phyloP scores from a whole-genome alignment of 2,888 invertebrate species.

The Empis livida region DNA sequence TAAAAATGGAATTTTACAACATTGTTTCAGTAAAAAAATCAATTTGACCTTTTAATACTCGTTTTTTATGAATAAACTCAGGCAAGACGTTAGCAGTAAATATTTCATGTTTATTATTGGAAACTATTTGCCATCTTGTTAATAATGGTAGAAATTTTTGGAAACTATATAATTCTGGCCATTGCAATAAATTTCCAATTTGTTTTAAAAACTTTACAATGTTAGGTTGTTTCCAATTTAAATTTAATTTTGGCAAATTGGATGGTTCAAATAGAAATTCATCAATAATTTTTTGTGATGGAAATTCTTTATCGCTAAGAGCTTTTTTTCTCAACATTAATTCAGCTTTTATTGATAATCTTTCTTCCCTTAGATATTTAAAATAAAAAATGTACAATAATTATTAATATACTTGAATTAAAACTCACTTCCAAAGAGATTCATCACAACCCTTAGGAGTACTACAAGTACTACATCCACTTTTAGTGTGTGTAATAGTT shows the following conservation, averaged over 20 bases:
- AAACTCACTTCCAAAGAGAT: slow-evolving; percentile 44
- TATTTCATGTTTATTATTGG: not conserved
- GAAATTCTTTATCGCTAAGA: slow-evolving; percentile 48
- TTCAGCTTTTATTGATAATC: slow-evolving; percentile 53
- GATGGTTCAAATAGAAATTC: slow-evolving; percentile 53
- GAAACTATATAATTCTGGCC: slow-evolving; percentile 64
- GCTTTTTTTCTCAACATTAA: slow-evolving; percentile 54
- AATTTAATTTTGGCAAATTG: slow-evolving; percentile 40
- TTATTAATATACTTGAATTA: not conserved
- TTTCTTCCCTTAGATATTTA: slow-evolving; percentile 42
- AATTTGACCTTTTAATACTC: slow-evolving; percentile 39
- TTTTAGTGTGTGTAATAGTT: slow-evolving; percentile 43
- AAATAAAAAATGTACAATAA: slow-evolving; percentile 1
- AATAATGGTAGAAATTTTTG: slow-evolving; percentile 64
- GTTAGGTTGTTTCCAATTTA: slow-evolving; percentile 53
- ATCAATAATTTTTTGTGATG: slow-evolving; percentile 56
- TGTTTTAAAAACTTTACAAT: slow-evolving; percentile 55
- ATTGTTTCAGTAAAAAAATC: not conserved
- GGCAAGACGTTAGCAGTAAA: slow-evolving; percentile 34
- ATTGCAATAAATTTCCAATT: slow-evolving; percentile 50
- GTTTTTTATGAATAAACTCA: slow-evolving; percentile 42
- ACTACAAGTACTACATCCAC: slow-evolving; percentile 52
- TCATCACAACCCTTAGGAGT: slow-evolving; percentile 48
- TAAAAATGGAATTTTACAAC: not conserved
- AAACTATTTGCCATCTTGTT: slow-evolving; percentile 57